Evolutionary conservation across 2,888 invertebrate genomes (phyloP).

Genomic region (Caenorhabditis afra): DNA sequence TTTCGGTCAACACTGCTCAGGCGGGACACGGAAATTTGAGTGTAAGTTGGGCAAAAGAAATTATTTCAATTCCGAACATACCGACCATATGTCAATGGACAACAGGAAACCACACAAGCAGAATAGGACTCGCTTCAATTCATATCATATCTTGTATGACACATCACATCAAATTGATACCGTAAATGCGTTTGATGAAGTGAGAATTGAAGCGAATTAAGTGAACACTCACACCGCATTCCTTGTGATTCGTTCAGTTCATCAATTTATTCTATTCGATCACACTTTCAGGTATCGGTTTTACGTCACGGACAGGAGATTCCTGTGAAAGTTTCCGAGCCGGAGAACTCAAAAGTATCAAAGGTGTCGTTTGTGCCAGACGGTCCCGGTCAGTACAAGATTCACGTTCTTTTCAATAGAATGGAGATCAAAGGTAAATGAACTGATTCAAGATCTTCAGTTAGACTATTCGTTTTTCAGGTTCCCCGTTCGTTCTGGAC

Average conservation of each 20-base stretch:
- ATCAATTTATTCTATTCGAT: not conserved
- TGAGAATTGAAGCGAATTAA: constrained; percentile 33
- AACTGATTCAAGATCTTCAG: too few relatives aligned
- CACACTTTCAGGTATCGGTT: constrained; percentile 76
- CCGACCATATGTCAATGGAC: too few relatives aligned
- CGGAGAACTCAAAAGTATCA: constrained; percentile 53
- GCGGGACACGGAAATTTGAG: constrained; percentile 77
- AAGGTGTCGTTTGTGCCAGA: constrained; percentile 83
- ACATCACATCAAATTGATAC: not conserved
- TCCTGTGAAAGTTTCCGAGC: constrained; percentile 84
- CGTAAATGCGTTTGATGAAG: constrained; percentile 10
- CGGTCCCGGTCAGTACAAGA: constrained; percentile 85
- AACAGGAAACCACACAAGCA: too few relatives aligned
- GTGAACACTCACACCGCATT: constrained; percentile 40
- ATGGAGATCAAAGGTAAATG: constrained; percentile 88
- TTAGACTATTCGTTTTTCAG: constrained; percentile 66
- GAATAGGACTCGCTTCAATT: not conserved
- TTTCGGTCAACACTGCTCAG: constrained; percentile 77
- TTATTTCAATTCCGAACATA: too few relatives aligned
- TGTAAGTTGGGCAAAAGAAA: constrained; percentile 32
- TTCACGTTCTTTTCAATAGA: constrained; percentile 95
- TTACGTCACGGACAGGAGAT: constrained; percentile 81
- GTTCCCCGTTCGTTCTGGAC: constrained; percentile 81
- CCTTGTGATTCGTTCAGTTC: constrained; percentile 26
- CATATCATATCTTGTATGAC: constrained; percentile 49